A percentile compares a stretch with the other conserved stretches of the same genome.
These are phyloP conservation scores for Cossypha caffra DNA, from an alignment of 2,797 vertebrate genomes.

Conservation along the genomic window DNA sequence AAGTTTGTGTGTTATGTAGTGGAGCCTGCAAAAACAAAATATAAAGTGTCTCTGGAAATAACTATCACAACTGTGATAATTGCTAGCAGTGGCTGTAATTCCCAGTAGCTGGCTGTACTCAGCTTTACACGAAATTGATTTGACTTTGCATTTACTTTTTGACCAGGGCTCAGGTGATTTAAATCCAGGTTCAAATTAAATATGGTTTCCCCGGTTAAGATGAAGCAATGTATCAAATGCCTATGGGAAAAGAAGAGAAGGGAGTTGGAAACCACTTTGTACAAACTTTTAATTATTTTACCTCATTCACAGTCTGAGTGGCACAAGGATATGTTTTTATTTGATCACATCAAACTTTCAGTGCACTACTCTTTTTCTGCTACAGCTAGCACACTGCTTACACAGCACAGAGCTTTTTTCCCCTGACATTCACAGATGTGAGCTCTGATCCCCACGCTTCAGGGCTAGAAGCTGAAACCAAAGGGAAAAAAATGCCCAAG, in stretches of 20 bases:
- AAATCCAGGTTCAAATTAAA: constrained; percentile 50
- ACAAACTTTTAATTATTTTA: constrained; percentile 62
- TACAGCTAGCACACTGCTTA: not conserved
- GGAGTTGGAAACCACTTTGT: constrained; percentile 16
- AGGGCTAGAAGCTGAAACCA: not conserved
- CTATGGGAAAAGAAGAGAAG: constrained; percentile 33
- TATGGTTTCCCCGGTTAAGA: constrained; percentile 19
- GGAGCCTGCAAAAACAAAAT: not conserved
- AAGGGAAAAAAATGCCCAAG: too few species aligned
- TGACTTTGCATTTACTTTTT: constrained; percentile 41
- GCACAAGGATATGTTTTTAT: constrained; percentile 34
- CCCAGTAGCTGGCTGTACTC: constrained; percentile 22
- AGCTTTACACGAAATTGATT: constrained; percentile 39
- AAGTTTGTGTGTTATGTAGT: not conserved
- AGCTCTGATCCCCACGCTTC: not conserved
- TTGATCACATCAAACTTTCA: constrained; percentile 57
- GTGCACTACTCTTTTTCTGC: not conserved
- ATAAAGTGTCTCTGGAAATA: constrained; percentile 34
- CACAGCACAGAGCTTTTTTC: not conserved
- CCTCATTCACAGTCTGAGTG: constrained; percentile 33
- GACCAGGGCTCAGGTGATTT: constrained; percentile 37
- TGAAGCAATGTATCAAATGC: constrained; percentile 49
- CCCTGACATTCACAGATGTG: not conserved
- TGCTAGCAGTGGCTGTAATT: constrained; percentile 37
- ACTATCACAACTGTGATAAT: not conserved